A percentile compares a stretch with the other conserved stretches of the same genome.
phyloP scores from a whole-genome alignment of 2,797 vertebrate genomes.

The Neopelma chrysocephalum region DNA sequence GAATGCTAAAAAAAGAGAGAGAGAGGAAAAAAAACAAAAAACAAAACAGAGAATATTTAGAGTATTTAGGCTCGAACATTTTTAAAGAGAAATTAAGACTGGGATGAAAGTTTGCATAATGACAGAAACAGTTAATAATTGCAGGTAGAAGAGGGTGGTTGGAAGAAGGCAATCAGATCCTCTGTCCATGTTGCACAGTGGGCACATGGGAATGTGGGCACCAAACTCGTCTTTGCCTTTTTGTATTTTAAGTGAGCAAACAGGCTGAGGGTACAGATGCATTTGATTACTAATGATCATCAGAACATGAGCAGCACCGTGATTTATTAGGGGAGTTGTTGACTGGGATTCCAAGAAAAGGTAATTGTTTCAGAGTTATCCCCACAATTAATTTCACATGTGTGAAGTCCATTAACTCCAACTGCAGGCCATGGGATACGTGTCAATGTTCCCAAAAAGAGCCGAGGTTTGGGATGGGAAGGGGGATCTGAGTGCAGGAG shows the following conservation, averaged over 20 bases:
- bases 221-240: neutral
- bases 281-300: conserved; percentile 23
- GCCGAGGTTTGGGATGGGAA: neutral
- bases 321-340: conserved; percentile 22
- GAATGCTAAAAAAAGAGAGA: neutral
- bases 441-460: neutral
- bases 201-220: neutral
- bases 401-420: neutral
- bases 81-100: neutral
- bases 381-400: conserved; percentile 44
- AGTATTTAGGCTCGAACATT: neutral
- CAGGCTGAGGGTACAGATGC: neutral
- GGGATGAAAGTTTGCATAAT: neutral
- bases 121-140: neutral
- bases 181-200: neutral
- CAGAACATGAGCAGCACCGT: neutral
- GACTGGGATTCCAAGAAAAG: conserved; percentile 38
- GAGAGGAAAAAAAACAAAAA: rapidly evolving
- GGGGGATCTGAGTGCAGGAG: neutral
- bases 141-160: neutral
- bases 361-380: conserved; percentile 18
- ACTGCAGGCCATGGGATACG: neutral
- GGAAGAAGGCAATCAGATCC: neutral
- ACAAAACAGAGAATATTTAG: neutral
- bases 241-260: neutral